These are phyloP conservation scores for Coreoperca whiteheadi DNA, from an alignment of 2,113 vertebrate species.

Conservation along the genomic window DNA sequence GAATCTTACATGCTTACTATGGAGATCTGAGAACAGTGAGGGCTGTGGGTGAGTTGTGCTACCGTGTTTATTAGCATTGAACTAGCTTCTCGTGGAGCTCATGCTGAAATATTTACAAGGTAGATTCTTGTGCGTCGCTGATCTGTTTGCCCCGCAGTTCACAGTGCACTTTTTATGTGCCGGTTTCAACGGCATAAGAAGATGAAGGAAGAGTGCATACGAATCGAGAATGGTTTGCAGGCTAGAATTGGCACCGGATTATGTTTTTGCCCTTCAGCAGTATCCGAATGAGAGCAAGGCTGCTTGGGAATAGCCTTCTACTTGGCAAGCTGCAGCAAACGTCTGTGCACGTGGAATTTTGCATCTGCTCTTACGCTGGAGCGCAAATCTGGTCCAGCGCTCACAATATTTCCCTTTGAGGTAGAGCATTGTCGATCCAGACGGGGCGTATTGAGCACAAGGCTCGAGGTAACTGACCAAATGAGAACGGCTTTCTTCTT, in stretches of 20 bases:
- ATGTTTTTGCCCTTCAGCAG: slow-evolving; percentile 60
- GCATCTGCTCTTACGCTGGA: slow-evolving; percentile 31
- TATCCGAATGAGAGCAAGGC: slow-evolving; percentile 40
- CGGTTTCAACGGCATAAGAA: slow-evolving; percentile 25
- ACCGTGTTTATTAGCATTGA: not conserved
- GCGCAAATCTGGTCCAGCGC: slow-evolving; percentile 10
- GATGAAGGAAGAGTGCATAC: slow-evolving; percentile 38
- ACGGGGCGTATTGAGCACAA: not conserved
- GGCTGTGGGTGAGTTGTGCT: too few relatives aligned
- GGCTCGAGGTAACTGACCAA: not conserved
- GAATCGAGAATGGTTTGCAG: slow-evolving; percentile 31
- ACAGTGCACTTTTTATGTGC: slow-evolving; percentile 18
- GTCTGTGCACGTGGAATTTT: not conserved
- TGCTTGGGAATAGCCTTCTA: slow-evolving; percentile 29
- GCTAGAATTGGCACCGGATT: slow-evolving; percentile 42
- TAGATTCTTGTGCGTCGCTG: slow-evolving; percentile 36
- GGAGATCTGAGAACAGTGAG: not conserved
- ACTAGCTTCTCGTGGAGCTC: not conserved
- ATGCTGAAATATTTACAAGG: slow-evolving; percentile 60
- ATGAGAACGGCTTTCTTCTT: not conserved
- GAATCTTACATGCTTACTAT: not conserved
- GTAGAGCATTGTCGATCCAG: not conserved
- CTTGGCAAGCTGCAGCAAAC: slow-evolving; percentile 33
- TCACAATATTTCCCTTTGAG: slow-evolving; percentile 27
- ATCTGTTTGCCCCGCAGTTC: slow-evolving; percentile 33